Evolutionary conservation across 2,797 vertebrate species (phyloP).

Genomic region (Micromesistius poutassou): DNA sequence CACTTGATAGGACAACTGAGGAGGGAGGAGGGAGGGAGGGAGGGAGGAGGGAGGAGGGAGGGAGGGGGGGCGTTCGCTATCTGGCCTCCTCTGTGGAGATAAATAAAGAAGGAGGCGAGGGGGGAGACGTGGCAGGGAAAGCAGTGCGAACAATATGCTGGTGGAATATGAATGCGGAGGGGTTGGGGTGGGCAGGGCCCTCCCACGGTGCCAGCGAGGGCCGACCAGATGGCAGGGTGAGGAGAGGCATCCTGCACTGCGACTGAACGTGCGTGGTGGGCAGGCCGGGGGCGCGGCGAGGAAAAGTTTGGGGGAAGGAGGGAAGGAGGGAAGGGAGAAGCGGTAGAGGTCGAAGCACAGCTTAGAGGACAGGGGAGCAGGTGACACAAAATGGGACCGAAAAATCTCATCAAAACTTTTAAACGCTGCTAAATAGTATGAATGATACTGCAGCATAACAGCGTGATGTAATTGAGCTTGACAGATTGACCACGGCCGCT

Average conservation of each 20-base stretch:
- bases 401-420: not conserved
- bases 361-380: conserved; percentile 44
- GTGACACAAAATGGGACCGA: conserved; percentile 32
- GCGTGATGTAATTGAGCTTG: not conserved
- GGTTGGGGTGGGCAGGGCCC: conserved; percentile 73
- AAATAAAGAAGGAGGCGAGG: conserved; percentile 61
- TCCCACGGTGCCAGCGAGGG: conserved; percentile 79
- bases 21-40: conserved; percentile 75
- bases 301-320: conserved; percentile 25
- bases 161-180: conserved; percentile 88
- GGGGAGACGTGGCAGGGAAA: conserved; percentile 73
- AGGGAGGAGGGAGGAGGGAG: conserved; percentile 79
- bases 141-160: conserved; percentile 96
- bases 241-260: conserved; percentile 80
- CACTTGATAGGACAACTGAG: conserved; percentile 99
- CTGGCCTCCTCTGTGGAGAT: conserved; percentile 59
- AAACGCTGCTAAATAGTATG: not conserved
- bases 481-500: not conserved
- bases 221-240: conserved; percentile 94
- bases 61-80: conserved; percentile 42
- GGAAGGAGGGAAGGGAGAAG: conserved; percentile 22
- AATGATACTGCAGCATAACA: not conserved
- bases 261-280: conserved; percentile 71
- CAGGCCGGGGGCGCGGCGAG: conserved; percentile 50
- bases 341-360: conserved; percentile 32